phyloP scores from a whole-genome alignment of 2,888 invertebrate genomes.

The Chloroclystis v-ata region DNA sequence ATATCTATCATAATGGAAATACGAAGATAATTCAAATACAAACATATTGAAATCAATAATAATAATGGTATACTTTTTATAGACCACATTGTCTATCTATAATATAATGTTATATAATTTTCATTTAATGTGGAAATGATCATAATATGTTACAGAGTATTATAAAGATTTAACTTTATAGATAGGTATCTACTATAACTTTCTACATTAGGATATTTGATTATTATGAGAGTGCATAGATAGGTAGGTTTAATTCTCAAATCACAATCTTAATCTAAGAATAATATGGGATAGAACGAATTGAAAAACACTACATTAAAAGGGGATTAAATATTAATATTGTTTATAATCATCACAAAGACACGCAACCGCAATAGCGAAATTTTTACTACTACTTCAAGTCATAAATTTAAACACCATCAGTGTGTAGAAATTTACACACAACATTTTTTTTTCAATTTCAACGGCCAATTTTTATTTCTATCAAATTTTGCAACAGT shows the following conservation, averaged over 20 bases:
- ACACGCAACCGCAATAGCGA: slow-evolving; percentile 31
- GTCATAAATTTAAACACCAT: slow-evolving; percentile 19
- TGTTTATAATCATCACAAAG: slow-evolving; percentile 38
- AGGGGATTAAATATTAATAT: slow-evolving; percentile 50
- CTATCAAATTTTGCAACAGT: slow-evolving; percentile 55
- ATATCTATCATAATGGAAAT: too few relatives aligned
- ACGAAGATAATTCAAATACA: background rate
- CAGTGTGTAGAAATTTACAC: slow-evolving; percentile 11
- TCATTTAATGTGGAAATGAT: background rate
- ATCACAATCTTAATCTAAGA: slow-evolving; percentile 59
- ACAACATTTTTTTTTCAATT: slow-evolving; percentile 22
- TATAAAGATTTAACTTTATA: slow-evolving; percentile 13
- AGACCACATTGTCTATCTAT: too few relatives aligned
- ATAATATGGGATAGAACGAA: slow-evolving; percentile 52
- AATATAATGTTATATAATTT: too few relatives aligned
- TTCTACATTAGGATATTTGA: slow-evolving; percentile 47
- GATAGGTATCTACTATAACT: slow-evolving; percentile 16
- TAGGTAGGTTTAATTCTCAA: slow-evolving; percentile 62
- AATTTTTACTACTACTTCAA: slow-evolving; percentile 23
- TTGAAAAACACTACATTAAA: slow-evolving; percentile 55
- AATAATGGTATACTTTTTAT: background rate
- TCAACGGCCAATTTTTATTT: slow-evolving; percentile 24
- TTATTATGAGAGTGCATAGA: slow-evolving; percentile 46
- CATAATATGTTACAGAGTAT: slow-evolving; percentile 14
- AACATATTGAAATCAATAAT: background rate